Evolutionary conservation across 2,888 invertebrate species (phyloP), one percentile per base, ranked within the genome.

Genomic region (Poecilobothrus nobilitatus): DNA sequence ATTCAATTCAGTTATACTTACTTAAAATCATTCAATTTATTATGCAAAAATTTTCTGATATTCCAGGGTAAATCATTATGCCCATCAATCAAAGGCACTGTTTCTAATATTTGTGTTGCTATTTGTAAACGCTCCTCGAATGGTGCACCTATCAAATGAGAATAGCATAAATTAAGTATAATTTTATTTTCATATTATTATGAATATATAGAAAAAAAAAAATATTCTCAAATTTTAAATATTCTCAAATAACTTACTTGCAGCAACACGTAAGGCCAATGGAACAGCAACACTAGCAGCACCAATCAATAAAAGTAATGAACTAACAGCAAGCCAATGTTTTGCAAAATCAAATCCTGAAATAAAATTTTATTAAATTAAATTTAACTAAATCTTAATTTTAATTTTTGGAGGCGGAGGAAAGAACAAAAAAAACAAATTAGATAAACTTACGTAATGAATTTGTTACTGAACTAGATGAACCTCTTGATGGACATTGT

Each of bases 41-140:
- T 94, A 83, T 93, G 92, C 80, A 93, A 86, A 83, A 94, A 93
- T 83, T 93, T 93, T 74, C 94, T 85, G 80, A 94, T 92, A 82
- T 94, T 94, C 92, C 93, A 94, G 18, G 94, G 93, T 73, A 94
- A 84, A 82, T 94, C 94, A 83, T 94, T 94, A 86, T 94, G 94
- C 74, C 93, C 93, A 81, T 91, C 91, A 75, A 91, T 86, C 74
- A 91, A 87, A 74, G 91, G 91, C 74, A 90, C 89, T 83, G 91
- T 90, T 78, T 90, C 88, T 71, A 91, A 84, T 37, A 91, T 85
- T 73, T 89, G 85, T 70, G 88, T 87, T 15, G 90, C 91, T 70
- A 89, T 87, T 75, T 90, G 88, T 72, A 91, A 84, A 66, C 91
- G 84, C 81, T 91, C 91, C 77, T 90, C 89, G 73, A 90, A 85